Evolutionary conservation across 2,113 vertebrate species (phyloP), one percentile per base, ranked within the genome.

Genomic region (Hymenochirus boettgeri): DNA sequence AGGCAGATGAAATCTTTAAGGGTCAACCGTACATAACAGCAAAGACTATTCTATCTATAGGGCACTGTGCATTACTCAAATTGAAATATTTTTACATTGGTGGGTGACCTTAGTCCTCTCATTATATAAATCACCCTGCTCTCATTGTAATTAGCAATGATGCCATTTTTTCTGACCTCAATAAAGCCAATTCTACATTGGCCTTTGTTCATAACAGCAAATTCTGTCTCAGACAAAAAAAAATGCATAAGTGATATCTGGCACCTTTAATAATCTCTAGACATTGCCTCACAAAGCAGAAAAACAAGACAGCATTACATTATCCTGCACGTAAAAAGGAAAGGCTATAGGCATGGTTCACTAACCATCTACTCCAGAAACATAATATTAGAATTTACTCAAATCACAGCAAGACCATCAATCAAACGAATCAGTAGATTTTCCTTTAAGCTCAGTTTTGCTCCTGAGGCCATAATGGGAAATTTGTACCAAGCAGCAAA

Each of bases 211-310:
- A 13, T 12, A 39, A 3, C 4, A 35, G n/a, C 17, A 15, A 42
- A 42, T 81, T 73, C 74, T 52, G 80, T 77, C 80, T 35, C 1
- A 33, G 31, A 9, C 65, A 76, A 83, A 79, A 74, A 85, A 83
- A 79, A 72, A 62, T 77, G 70, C 80, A 78, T 80, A 85, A 86
- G 79, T 87, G 77, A 83, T 79, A 79, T 75, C 79, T 82, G 84
- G 84, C 79, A 80, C 61, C 70, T 72, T 70, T 69, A 77, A 65
- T 62, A 55, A 62, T 79, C 84, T 79, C 46, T 23, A n/a, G 53
- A 50, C 80, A 81, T 65, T 67, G 57, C 73, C 71, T 76, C 69
- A 74, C 78, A 64, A 60, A 70, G 58, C 18, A 0, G 75, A 59
- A 65, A 6, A 31, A 31, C 5, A 74, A 58, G 13, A 75, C 75